Base-by-base conservation (phyloP, 1,140 invertebrate genomes). In the Oedothorax gibbosus region DNA sequence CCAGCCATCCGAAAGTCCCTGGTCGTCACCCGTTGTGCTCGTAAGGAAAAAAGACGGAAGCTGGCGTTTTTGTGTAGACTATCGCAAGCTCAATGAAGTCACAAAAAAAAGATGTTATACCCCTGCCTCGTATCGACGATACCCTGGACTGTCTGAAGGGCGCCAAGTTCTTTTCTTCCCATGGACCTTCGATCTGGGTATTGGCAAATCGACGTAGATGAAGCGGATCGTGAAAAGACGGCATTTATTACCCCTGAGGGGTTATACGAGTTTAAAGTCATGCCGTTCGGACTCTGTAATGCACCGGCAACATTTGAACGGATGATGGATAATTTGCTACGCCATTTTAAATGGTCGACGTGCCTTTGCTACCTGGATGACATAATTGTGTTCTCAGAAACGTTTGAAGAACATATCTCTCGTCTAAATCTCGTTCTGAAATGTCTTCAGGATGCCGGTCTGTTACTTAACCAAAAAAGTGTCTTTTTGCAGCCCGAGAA, bases 111-210 rank as follows among this genome's bases (percentile, higher is more conserved):
- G 91, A 93, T 86, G 88, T 86, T 57, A 93, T 90, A 87, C 92
- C 92, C 87, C 79, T 93, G 4, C 91, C 91, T 0, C 62, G 88
- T 7, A 91, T 93, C 21, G 90, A 91, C 14, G 90, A 92, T 49
- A 87, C 87, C 10, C 82, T 93, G 7, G 86, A 89, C 51, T 85
- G 77, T 6, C 84, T 93, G 49, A 15, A 21, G 0, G 21, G 85
- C 1, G 87, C 87, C 8, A 89, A 81, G 11, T 89, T 89, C 51
- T 92, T 92, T 81, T 88, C 88, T 68, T 53, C 11, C n/a, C 3
- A 80, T 80, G 86, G 49, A 3, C 88, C 89, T 92, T 69, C 85
- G 86, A 0, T 88, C 88, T 20, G 92, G 92, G 0, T 93, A 91
- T 85, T 89, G 90, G 86, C 92, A 92, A 87, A 35, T 91, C 10